Evolutionary conservation across 2,888 invertebrate genomes (phyloP).

Genomic region (Drosophila meridiana): DNA sequence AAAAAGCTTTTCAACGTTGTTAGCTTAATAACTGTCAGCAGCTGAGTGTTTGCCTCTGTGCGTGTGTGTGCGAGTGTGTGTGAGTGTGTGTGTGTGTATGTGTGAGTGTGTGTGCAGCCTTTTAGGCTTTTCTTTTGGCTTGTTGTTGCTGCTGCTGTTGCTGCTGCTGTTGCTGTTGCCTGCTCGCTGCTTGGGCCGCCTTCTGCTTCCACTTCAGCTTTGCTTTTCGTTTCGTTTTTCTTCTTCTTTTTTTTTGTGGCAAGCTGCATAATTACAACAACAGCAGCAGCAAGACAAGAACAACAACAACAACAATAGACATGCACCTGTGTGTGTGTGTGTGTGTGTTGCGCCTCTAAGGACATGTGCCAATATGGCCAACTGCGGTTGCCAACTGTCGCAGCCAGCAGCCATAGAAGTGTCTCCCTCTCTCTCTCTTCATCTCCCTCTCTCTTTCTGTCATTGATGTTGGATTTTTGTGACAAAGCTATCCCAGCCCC

Average conservation of each 20-base stretch:
- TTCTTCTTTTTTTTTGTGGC: constrained; percentile 28
- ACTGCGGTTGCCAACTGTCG: constrained; percentile 64
- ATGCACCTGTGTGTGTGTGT: constrained; percentile 9
- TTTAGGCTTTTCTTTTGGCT: constrained; percentile 29
- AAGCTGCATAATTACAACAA: constrained; percentile 76
- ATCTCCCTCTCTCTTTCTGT: constrained; percentile 3
- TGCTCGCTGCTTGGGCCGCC: constrained; percentile 1
- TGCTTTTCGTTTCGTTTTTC: constrained; percentile 2
- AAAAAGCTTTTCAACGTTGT: constrained; percentile 75
- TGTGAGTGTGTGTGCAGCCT: not conserved
- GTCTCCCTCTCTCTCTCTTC: not conserved
- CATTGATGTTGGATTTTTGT: constrained; percentile 59
- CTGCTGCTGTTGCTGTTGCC: not conserved
- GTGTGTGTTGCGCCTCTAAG: constrained; percentile 58
- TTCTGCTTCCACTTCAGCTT: not conserved
- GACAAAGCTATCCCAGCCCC: constrained; percentile 22
- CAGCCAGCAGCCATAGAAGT: constrained; percentile 36
- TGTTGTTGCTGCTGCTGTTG: not conserved
- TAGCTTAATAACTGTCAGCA: constrained; percentile 78
- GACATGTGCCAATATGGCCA: constrained; percentile 79
- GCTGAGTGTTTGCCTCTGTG: constrained; percentile 45
- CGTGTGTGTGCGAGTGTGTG: constrained; percentile 15
- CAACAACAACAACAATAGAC: constrained; percentile 27
- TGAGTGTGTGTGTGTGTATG: not conserved
- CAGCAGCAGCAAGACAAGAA: constrained; percentile 26